phyloP scores from a whole-genome alignment of 1,140 invertebrate species.

The Phocides pigmalion region DNA sequence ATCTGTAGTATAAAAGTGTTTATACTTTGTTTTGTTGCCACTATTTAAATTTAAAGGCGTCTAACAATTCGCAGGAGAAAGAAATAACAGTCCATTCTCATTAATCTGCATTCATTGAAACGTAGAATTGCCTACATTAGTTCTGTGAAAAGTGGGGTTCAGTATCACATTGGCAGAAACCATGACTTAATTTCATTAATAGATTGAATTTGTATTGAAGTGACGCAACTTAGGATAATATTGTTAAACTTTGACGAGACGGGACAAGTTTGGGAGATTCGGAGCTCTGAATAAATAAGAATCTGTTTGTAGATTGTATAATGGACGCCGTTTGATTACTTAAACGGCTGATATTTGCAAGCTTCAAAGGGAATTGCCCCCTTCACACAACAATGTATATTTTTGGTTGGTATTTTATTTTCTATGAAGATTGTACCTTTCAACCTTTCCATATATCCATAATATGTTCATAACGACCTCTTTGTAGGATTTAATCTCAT shows the following conservation, averaged over 20 bases:
- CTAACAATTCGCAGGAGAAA: no score
- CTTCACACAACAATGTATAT: neutral
- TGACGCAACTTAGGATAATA: neutral
- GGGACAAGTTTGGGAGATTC: neutral
- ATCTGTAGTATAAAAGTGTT: no score
- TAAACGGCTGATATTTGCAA: neutral
- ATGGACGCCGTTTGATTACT: neutral
- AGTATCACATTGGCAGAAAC: neutral
- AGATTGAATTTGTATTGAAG: constrained; percentile 1
- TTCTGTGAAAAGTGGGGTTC: neutral
- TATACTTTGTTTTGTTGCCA: no score
- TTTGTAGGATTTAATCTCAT: no score
- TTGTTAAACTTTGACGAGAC: neutral
- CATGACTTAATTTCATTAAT: neutral
- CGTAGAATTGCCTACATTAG: no score
- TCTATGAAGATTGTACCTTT: no score
- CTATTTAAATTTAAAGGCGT: no score
- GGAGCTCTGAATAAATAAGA: neutral
- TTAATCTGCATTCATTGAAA: no score
- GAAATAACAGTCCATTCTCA: no score
- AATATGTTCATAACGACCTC: no score
- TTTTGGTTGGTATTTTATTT: no score
- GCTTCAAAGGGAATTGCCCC: neutral
- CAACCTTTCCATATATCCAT: no score
- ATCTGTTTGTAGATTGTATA: neutral